These are phyloP conservation scores for Muntiacus reevesi DNA, from an alignment of 2,113 vertebrate genomes.

Conservation along the genomic window DNA sequence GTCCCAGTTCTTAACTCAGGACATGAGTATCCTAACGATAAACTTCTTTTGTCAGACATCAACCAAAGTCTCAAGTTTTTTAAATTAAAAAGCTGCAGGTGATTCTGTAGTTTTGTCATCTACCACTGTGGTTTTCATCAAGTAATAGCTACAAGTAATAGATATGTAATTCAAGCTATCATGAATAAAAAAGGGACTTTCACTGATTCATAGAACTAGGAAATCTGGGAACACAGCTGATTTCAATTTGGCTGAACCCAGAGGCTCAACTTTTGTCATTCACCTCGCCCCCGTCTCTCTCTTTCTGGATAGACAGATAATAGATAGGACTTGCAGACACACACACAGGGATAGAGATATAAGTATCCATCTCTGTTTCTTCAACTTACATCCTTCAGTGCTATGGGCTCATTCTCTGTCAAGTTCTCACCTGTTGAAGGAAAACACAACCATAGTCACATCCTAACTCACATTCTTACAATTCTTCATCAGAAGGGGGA, in stretches of 20 bases:
- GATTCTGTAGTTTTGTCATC: neutral
- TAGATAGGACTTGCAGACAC: neutral
- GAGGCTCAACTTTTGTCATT: neutral
- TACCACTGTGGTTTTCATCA: neutral
- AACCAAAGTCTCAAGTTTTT: neutral
- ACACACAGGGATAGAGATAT: neutral
- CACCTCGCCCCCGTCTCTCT: neutral
- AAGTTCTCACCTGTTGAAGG: neutral
- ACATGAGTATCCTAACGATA: neutral
- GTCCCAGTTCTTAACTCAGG: neutral
- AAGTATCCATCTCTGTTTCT: neutral
- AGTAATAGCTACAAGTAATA: neutral
- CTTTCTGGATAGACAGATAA: neutral
- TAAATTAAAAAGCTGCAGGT: neutral
- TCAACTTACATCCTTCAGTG: neutral
- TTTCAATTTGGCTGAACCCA: neutral
- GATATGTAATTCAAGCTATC: neutral
- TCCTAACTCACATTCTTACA: neutral
- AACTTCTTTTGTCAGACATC: neutral
- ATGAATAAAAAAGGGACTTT: neutral
- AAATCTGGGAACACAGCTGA: neutral
- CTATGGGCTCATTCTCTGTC: neutral
- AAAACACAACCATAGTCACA: neutral
- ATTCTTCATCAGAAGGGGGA: neutral
- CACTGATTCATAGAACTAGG: neutral